phyloP scores from a whole-genome alignment of 2,797 vertebrate genomes.

The Cetoscarus ocellatus region DNA sequence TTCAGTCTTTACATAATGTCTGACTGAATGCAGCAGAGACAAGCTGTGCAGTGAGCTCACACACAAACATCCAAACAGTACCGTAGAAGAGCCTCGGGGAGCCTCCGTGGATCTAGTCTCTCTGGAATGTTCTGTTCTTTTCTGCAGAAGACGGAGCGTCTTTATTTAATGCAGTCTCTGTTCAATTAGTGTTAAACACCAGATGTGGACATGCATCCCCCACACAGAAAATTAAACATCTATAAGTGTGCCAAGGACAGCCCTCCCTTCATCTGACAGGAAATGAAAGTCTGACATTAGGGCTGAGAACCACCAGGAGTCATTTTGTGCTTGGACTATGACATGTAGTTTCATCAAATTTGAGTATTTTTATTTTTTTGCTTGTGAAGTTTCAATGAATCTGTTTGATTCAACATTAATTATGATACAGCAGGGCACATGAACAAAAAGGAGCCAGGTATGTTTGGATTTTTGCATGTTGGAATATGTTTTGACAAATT shows the following conservation, averaged over 20 bases:
- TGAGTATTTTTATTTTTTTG: not conserved
- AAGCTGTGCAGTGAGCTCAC: conserved; percentile 7
- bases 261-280: conserved; percentile 14
- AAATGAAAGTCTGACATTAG: conserved; percentile 16
- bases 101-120: conserved; percentile 4
- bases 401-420: not conserved
- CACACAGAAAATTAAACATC: conserved; percentile 20
- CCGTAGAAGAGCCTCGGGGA: conserved; percentile 11
- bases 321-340: not conserved
- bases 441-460: not conserved
- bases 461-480: not conserved
- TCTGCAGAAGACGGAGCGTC: conserved; percentile 15
- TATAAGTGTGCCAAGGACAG: not conserved
- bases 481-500: not conserved
- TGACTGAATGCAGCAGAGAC: conserved; percentile 14
- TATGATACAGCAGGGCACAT: not conserved
- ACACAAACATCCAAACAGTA: not conserved
- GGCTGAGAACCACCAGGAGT: conserved; percentile 1
- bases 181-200: conserved; percentile 27
- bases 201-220: conserved; percentile 9
- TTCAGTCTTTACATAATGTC: conserved; percentile 18
- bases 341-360: not conserved
- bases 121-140: conserved; percentile 55
- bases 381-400: not conserved
- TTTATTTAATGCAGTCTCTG: conserved; percentile 36